Evolutionary conservation across 2,113 vertebrate genomes (phyloP), one percentile per base, ranked within the genome.

Genomic region (Ictidomys tridecemlineatus): DNA sequence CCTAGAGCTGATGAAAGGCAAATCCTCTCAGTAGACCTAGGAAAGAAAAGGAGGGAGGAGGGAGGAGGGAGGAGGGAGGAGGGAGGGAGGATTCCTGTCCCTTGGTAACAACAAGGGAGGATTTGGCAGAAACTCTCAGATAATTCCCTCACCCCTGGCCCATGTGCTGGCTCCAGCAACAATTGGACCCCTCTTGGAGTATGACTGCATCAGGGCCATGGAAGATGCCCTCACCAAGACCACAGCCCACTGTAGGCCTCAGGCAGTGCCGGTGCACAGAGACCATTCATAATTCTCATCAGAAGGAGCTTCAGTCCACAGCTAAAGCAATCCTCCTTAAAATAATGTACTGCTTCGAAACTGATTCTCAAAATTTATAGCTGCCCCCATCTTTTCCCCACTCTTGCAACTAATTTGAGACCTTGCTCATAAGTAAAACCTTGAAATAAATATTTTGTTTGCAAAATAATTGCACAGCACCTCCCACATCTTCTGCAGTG

Each of bases 131-230:
- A 30, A 16, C 17, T 86, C 67, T 63, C 28, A 2, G 26, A 39
- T 0, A 45, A 45, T 45, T 45, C 30, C 2, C 34, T n/a, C 2
- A 2, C 5, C 42, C 28, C 26, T 4, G 0, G 26, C 20, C 72
- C 0, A 12, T 6, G 16, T 11, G 63, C 79, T 86, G 39, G 9
- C 4, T 14, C 14, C 10, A n/a, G 42, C 69, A 22, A 34, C 28
- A 20, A 17, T 18, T 26, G 76, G 8, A 32, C 9, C 51, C 16
- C 4, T 56, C 34, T 22, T 11, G 5, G n/a, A 85, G 51, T 14
- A 37, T 9, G 22, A 10, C 8, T 4, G 1, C 37, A 76, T 4
- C 2, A 10, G 39, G 13, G 70, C 14, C 2, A 1, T 0, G 3
- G 26, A 8, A 6, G 37, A 22, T 12, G 69, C 2, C 8, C 48